A percentile compares a stretch with the other conserved stretches of the same genome.
phyloP scores from a whole-genome alignment of 2,888 invertebrate genomes.

The Ormia ochracea region DNA sequence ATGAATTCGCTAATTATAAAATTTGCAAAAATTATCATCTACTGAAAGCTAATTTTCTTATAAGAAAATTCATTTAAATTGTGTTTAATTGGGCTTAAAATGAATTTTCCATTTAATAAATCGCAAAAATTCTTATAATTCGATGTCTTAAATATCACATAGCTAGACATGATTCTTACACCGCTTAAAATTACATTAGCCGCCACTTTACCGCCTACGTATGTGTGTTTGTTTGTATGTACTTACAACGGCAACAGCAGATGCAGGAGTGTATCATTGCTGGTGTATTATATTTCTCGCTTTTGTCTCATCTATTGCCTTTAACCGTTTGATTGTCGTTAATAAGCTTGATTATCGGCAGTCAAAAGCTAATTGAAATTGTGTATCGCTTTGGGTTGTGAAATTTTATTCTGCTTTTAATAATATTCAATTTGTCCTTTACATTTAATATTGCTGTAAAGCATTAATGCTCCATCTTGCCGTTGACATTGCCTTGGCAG shows the following conservation, averaged over 20 bases:
- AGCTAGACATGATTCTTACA: not conserved
- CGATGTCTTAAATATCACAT: not conserved
- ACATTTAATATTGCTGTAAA: not conserved
- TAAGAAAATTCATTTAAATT: not conserved
- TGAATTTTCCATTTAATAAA: constrained; percentile 22
- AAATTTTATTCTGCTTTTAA: constrained; percentile 19
- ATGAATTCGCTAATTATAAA: too few relatives aligned
- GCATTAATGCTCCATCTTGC: not conserved
- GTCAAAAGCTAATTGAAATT: constrained; percentile 42
- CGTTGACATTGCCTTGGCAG: constrained; percentile 2
- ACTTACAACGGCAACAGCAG: not conserved
- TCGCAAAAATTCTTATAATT: not conserved
- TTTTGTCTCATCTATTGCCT: not conserved
- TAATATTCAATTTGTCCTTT: not conserved
- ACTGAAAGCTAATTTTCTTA: not conserved
- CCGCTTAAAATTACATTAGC: not conserved
- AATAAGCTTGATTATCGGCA: constrained; percentile 37
- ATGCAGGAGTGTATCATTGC: not conserved
- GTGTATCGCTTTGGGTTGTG: constrained; percentile 29
- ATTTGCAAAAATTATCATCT: too few relatives aligned
- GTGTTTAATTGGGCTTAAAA: constrained; percentile 22
- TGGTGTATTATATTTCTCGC: not conserved
- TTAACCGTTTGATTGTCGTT: not conserved
- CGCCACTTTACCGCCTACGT: not conserved
- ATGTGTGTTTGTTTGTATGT: not conserved